Conservation (phyloP, 2,888 invertebrate genomes). For the Catocala nupta region DNA sequence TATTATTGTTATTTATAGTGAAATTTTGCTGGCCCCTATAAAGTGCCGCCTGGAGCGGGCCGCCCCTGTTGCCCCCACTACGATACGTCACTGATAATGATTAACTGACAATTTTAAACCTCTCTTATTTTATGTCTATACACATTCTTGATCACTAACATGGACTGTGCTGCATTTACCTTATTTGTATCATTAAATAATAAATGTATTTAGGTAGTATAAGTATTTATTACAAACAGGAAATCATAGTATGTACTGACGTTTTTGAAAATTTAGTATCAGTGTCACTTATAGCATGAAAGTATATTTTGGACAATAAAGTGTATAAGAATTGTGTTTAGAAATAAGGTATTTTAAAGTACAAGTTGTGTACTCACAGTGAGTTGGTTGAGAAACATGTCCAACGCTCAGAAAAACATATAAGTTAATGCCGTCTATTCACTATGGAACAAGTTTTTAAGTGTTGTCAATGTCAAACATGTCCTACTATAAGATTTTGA, state of each 20-base stretch:
- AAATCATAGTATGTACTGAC: slow-evolving; percentile 5
- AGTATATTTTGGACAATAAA: slow-evolving; percentile 15
- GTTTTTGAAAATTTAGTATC: not conserved
- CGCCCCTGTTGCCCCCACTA: too few species aligned
- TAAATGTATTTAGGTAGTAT: slow-evolving; percentile 5
- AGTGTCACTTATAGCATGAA: not conserved
- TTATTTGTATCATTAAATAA: slow-evolving; percentile 3
- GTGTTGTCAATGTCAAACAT: slow-evolving; percentile 6
- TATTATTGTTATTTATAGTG: too few species aligned
- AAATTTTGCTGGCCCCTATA: too few species aligned
- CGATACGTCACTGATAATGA: too few species aligned
- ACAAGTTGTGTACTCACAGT: slow-evolving; percentile 42
- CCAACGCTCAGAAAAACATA: too few species aligned
- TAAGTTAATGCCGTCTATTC: not conserved
- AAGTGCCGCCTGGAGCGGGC: too few species aligned
- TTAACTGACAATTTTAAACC: slow-evolving; percentile 4
- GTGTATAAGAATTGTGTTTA: slow-evolving; percentile 18
- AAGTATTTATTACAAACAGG: not conserved
- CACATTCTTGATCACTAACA: not conserved
- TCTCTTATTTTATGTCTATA: not conserved
- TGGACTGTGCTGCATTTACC: slow-evolving; percentile 1
- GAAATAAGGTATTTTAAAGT: slow-evolving; percentile 35
- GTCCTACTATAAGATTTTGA: too few species aligned
- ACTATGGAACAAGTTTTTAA: not conserved
- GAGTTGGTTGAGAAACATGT: slow-evolving; percentile 12